phyloP scores from a whole-genome alignment of 2,888 invertebrate species.

The Pristionchus japonicus region DNA sequence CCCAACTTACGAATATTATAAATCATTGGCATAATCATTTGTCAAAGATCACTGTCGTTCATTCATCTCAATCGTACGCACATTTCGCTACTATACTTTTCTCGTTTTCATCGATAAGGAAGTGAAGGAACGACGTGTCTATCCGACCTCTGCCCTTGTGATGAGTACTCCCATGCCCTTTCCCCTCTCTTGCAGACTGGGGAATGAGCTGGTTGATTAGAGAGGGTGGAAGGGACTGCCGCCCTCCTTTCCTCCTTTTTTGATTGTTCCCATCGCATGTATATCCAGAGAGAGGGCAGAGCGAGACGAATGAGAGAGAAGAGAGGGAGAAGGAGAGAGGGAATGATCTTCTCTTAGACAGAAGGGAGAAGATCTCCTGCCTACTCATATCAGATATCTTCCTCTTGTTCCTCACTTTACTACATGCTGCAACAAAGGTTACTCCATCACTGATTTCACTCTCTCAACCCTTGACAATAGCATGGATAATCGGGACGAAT shows the following conservation, averaged over 20 bases:
- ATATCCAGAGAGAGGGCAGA: conserved; percentile 4
- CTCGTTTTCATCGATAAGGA: neutral
- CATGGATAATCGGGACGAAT: neutral
- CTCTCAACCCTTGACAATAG: no score
- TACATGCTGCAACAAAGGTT: conserved; percentile 38
- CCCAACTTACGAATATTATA: no score
- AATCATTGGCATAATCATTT: no score
- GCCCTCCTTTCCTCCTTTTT: conserved; percentile 15
- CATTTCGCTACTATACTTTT: no score
- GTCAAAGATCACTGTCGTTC: no score
- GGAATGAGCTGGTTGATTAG: conserved; percentile 22
- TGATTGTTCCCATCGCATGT: conserved; percentile 34
- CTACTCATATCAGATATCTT: conserved; percentile 27
- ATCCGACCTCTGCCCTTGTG: neutral
- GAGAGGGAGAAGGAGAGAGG: neutral
- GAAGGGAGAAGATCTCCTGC: conserved; percentile 26
- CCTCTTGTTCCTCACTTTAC: conserved; percentile 45
- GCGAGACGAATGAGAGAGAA: conserved; percentile 25
- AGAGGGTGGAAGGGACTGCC: conserved; percentile 10
- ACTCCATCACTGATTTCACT: neutral
- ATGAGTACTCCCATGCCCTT: neutral
- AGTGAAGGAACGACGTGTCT: neutral
- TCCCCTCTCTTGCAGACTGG: neutral
- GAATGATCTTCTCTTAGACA: conserved; percentile 32
- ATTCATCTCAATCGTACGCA: no score